Percentiles rank a stretch among this genome's conserved stretches.
Conservation (phyloP, 2,888 invertebrate genomes). For the Callosobruchus maculatus region DNA sequence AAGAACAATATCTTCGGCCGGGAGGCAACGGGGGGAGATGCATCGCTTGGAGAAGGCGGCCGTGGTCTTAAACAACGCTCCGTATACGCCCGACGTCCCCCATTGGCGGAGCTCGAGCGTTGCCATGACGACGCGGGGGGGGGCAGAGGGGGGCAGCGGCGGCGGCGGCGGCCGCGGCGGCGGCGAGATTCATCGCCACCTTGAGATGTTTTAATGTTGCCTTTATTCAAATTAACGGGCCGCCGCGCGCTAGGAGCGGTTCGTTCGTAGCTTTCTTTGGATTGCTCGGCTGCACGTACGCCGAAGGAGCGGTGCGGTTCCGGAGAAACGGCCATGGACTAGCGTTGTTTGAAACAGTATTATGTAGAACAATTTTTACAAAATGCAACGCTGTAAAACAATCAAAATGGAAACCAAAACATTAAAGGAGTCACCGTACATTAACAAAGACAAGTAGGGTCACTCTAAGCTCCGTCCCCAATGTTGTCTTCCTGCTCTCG, state of each 20-base stretch:
- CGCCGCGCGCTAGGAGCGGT: constrained; percentile 27
- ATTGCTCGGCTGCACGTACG: constrained; percentile 31
- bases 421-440: too few relatives aligned
- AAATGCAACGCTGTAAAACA: too few relatives aligned
- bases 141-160: constrained; percentile 40
- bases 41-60: constrained; percentile 45
- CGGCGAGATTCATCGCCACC: constrained; percentile 49
- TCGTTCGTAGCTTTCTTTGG: constrained; percentile 42
- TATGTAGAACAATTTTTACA: too few relatives aligned
- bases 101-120: constrained; percentile 47
- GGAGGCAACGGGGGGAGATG: constrained; percentile 33
- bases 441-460: too few relatives aligned
- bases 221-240: constrained; percentile 51
- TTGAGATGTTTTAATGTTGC: constrained; percentile 52
- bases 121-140: constrained; percentile 48
- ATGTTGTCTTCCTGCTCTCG: too few relatives aligned
- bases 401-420: too few relatives aligned
- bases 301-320: neutral
- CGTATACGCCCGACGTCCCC: constrained; percentile 45
- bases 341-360: neutral
- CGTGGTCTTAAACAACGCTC: constrained; percentile 46
- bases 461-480: too few relatives aligned
- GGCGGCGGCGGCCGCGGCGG: constrained; percentile 36
- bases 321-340: neutral
- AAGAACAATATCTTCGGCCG: constrained; percentile 45